Conservation (phyloP, 2,113 vertebrate species). For the Leucopsar rothschildi region DNA sequence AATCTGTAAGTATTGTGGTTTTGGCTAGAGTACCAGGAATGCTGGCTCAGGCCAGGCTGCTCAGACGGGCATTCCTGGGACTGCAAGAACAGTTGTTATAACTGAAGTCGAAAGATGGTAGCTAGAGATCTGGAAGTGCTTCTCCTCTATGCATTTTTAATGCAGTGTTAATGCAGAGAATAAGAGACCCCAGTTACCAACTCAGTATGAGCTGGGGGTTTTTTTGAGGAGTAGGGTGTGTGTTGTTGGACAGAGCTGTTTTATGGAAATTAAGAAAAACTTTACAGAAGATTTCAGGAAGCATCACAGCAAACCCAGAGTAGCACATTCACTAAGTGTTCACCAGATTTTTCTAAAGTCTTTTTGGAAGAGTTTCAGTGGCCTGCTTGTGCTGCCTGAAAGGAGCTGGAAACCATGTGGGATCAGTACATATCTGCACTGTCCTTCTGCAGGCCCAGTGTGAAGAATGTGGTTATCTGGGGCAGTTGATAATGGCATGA, state of each 20-base stretch:
- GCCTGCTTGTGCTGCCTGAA: neutral
- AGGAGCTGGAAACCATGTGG: neutral
- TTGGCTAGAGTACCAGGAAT: neutral
- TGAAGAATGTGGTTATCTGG: neutral
- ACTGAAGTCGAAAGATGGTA: neutral
- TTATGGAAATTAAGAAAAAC: neutral
- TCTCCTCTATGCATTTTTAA: neutral
- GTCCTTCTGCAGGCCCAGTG: neutral
- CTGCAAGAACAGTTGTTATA: neutral
- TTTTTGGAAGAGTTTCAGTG: neutral
- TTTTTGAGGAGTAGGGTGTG: neutral
- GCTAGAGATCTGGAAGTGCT: neutral
- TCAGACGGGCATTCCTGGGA: neutral
- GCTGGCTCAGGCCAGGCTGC: neutral
- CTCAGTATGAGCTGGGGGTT: neutral
- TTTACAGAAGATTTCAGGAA: neutral
- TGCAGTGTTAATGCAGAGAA: neutral
- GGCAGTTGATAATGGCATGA: neutral
- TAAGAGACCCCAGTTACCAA: neutral
- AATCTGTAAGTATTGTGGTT: neutral
- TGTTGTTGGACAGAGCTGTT: neutral
- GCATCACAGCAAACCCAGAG: neutral
- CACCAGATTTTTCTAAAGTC: neutral
- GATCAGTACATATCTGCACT: neutral
- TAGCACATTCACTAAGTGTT: neutral